A percentile compares a stretch with the other conserved stretches of the same genome.
These are phyloP conservation scores for Hermetia illucens DNA, from an alignment of 1,140 invertebrate species.

Conservation along the genomic window DNA sequence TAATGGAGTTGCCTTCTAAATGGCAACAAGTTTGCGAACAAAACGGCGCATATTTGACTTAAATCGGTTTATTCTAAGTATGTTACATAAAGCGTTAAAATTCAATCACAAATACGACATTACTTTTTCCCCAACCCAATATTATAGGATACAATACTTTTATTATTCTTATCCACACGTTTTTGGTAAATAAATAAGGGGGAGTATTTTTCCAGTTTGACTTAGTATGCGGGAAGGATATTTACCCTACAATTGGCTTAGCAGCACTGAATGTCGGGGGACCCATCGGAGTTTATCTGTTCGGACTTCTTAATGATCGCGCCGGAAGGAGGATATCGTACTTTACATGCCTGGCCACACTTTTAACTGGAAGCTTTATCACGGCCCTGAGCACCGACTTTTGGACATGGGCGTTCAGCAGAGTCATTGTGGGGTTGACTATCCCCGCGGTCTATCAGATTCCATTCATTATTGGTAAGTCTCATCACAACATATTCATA, in stretches of 20 bases:
- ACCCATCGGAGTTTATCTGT: conserved; percentile 72
- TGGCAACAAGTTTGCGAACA: no score
- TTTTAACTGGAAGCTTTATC: conserved; percentile 61
- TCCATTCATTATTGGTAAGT: conserved; percentile 82
- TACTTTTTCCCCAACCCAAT: no score
- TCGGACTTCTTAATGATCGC: conserved; percentile 70
- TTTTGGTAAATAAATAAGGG: no score
- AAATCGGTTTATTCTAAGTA: no score
- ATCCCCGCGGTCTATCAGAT: conserved; percentile 90
- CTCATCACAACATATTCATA: neutral
- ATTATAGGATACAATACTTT: no score
- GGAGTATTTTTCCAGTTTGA: conserved; percentile 70
- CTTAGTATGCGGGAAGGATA: conserved; percentile 67
- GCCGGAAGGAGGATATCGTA: conserved; percentile 68
- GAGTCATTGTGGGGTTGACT: conserved; percentile 68
- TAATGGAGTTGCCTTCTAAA: no score
- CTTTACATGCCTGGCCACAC: conserved; percentile 61
- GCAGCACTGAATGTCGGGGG: conserved; percentile 71
- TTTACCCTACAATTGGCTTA: conserved; percentile 71
- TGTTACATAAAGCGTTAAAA: no score
- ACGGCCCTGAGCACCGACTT: conserved; percentile 61
- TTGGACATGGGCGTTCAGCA: conserved; percentile 63
- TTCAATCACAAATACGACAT: no score
- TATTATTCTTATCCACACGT: no score
- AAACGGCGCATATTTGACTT: no score